phyloP scores from a whole-genome alignment of 1,140 invertebrate species.

The Gyrodactylus bullatarudis region DNA sequence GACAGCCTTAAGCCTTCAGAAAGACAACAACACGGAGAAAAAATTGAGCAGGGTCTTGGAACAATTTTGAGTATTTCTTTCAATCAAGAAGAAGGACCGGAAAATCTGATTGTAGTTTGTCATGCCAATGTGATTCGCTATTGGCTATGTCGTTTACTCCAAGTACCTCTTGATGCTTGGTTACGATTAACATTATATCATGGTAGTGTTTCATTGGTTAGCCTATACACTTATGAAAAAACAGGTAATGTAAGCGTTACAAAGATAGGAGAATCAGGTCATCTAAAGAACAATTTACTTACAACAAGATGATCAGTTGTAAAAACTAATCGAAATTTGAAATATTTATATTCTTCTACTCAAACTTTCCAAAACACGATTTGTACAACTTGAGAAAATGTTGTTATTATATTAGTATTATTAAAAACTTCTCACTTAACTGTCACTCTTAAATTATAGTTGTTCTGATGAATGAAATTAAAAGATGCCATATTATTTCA shows the following conservation, averaged over 20 bases:
- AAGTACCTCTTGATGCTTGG: conserved; percentile 85
- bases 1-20: conserved; percentile 25
- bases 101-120: conserved; percentile 64
- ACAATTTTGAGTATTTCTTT: conserved; percentile 62
- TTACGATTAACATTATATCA: conserved; percentile 55
- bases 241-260: not conserved
- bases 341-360: too few relatives aligned
- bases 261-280: not conserved
- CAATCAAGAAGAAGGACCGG: conserved; percentile 39
- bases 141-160: conserved; percentile 71
- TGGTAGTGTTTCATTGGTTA: conserved; percentile 62
- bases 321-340: too few relatives aligned
- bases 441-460: too few relatives aligned
- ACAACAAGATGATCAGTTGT: too few relatives aligned
- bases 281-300: not conserved
- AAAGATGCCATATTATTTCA: not conserved
- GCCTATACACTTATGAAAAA: not conserved
- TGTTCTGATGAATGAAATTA: too few relatives aligned
- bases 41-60: conserved; percentile 80
- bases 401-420: too few relatives aligned
- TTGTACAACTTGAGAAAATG: too few relatives aligned
- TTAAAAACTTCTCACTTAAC: too few relatives aligned
- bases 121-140: conserved; percentile 94
- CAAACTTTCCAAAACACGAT: too few relatives aligned
- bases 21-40: conserved; percentile 64